These are phyloP conservation scores for Branchellion lobata DNA, from an alignment of 2,888 invertebrate genomes.

Conservation along the genomic window DNA sequence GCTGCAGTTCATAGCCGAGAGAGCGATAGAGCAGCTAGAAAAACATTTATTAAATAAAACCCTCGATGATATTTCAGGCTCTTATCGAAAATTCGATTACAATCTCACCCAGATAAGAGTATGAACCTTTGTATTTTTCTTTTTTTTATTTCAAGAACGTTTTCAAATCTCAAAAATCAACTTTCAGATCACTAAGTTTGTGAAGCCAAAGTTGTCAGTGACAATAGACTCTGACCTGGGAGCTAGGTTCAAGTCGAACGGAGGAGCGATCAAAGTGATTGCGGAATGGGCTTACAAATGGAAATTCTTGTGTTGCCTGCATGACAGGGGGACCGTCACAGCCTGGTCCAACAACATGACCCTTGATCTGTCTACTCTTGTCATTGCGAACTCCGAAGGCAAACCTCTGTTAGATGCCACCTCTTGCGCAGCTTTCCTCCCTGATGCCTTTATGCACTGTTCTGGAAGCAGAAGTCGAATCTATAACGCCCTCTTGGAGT, in stretches of 20 bases:
- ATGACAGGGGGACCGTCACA: not conserved
- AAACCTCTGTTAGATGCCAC: not conserved
- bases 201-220: not conserved
- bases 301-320: not conserved
- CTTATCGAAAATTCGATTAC: too few relatives aligned
- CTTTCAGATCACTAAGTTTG: too few relatives aligned
- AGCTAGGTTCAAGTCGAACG: not conserved
- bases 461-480: not conserved
- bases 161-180: too few relatives aligned
- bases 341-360: not conserved
- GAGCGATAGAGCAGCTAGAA: too few relatives aligned
- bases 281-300: not conserved
- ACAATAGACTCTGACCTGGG: not conserved
- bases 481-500: not conserved
- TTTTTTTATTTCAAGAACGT: too few relatives aligned
- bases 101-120: too few relatives aligned
- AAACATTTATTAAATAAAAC: too few relatives aligned
- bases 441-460: not conserved
- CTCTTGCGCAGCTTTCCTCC: not conserved
- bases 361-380: not conserved
- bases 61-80: too few relatives aligned
- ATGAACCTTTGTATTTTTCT: too few relatives aligned
- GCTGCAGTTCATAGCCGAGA: too few relatives aligned
- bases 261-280: not conserved
- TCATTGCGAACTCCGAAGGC: not conserved